Base-by-base conservation (phyloP, 2,113 vertebrate species). In the Pangasianodon hypophthalmus region DNA sequence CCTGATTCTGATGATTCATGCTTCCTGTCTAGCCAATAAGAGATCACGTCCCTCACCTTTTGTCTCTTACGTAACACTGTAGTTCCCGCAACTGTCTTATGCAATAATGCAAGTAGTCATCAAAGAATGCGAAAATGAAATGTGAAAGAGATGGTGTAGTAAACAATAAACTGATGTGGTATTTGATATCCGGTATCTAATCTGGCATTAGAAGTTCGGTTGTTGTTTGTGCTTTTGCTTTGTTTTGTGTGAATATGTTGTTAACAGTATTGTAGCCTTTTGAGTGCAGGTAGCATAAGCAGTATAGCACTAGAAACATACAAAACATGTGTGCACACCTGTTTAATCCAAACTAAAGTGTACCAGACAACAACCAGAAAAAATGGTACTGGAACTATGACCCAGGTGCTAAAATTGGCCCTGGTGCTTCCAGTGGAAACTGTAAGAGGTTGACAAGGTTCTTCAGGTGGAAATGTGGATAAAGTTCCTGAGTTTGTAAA, bases 21-120 rank as follows among this genome's bases (percentile, higher is more conserved):
- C 37, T 88, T 52, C 14, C 79, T 48, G 62, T 52, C 87, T 83
- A 29, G 80, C 79, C 62, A 88, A 50, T 73, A 54, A 88, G 64
- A 58, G 80, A 41, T 69, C 87, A 73, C 87, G 6, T 67, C 87
- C 11, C 86, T 13, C n/a, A 64, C 26, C 52, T 18, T 54, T 88
- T 58, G 16, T 54, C 24, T 83, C 54, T 58, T 86, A 83, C n/a
- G 67, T 24, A 87, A 87, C n/a, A 29, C 11, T 48, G 54, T 26
- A 84, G 82, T 84, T 84, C 13, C 24, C 2, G 82, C 37, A 84
- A 46, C 21, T 14, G 56, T 46, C 10, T 62, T 62, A 46, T 62
- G 82, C 32, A 56, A 54, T 3, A 1, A 58, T 75, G 32, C 52
- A 52, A 16, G 44, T 54, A 29, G 37, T 46, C 56, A 84, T 14